Evolutionary conservation across 2,797 vertebrate species (phyloP).

Genomic region (Mormyrus proboscirostris): DNA sequence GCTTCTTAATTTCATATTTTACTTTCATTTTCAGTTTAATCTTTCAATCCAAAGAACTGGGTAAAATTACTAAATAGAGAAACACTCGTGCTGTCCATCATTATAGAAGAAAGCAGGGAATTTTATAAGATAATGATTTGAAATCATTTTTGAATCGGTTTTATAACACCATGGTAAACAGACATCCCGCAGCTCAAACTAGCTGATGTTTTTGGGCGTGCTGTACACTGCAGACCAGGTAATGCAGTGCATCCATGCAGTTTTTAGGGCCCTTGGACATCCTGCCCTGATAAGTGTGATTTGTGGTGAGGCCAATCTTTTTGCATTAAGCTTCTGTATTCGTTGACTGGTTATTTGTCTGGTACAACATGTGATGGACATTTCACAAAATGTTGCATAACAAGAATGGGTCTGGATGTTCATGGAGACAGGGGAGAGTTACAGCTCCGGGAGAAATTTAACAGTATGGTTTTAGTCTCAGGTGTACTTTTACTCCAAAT

Average conservation of each 20-base stretch:
- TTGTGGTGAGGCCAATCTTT: background rate
- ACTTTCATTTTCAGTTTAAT: background rate
- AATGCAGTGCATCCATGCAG: background rate
- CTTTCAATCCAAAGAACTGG: background rate
- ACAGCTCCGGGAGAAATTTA: background rate
- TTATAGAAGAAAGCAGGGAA: background rate
- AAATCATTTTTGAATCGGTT: background rate
- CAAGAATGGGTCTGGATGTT: background rate
- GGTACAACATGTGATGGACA: background rate
- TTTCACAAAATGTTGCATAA: slow-evolving; percentile 6
- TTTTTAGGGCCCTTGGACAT: background rate
- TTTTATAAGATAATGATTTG: background rate
- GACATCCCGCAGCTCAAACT: background rate
- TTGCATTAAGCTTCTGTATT: background rate
- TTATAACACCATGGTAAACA: background rate
- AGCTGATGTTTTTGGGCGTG: background rate
- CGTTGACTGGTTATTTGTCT: background rate
- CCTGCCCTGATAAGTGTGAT: background rate
- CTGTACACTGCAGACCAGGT: background rate
- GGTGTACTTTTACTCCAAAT: background rate
- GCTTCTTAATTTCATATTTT: background rate
- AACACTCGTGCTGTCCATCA: background rate
- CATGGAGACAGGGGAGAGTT: background rate
- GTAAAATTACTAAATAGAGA: background rate
- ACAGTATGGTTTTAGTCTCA: slow-evolving; percentile 1